phyloP scores from a whole-genome alignment of 2,888 invertebrate species.

The Rhyacophila evoluta region DNA sequence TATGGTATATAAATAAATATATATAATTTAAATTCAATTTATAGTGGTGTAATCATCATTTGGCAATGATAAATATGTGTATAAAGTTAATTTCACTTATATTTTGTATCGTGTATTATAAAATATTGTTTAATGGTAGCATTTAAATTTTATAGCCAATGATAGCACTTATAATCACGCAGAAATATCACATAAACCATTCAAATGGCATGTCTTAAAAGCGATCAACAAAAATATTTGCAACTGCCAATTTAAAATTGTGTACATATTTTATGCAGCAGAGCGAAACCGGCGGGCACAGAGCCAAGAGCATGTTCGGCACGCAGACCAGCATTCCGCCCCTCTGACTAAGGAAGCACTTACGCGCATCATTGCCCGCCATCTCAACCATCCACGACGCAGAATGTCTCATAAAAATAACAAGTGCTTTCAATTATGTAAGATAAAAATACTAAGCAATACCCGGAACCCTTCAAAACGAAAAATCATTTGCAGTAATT shows the following conservation, averaged over 20 bases:
- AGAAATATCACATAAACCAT: no score
- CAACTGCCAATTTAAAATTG: not conserved
- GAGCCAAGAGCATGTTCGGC: not conserved
- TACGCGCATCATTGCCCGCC: constrained; percentile 13
- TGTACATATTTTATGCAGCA: not conserved
- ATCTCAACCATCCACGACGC: not conserved
- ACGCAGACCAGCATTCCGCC: not conserved
- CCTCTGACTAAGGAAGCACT: constrained; percentile 11
- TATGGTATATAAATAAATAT: no score
- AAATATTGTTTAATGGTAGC: no score
- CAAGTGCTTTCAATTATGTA: not conserved
- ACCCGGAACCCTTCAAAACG: not conserved
- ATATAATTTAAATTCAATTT: no score
- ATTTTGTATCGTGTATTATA: no score
- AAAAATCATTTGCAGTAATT: no score
- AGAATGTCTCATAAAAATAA: constrained; percentile 5
- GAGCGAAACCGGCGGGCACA: not conserved
- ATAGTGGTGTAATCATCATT: no score
- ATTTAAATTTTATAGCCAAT: no score
- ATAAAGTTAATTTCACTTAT: no score
- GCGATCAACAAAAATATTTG: not conserved
- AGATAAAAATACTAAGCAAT: not conserved
- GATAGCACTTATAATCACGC: no score
- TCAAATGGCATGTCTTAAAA: no score
- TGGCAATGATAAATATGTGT: no score